Evolutionary conservation across 2,888 invertebrate genomes (phyloP).

Genomic region (Monochamus alternatus): DNA sequence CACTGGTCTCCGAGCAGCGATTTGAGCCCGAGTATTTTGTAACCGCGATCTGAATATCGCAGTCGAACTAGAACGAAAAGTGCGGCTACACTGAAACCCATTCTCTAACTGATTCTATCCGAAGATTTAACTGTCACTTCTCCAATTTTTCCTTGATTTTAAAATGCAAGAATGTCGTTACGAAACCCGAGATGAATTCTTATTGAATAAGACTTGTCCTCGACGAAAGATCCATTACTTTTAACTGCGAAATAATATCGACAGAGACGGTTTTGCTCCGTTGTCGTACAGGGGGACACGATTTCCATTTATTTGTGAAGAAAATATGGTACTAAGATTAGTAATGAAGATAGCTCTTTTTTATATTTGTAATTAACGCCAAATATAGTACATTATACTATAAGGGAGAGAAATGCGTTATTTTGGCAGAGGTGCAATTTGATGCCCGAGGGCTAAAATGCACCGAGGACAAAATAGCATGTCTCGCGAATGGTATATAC

Average conservation of each 20-base stretch:
- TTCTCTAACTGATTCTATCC: constrained; percentile 58
- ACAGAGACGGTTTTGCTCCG: constrained; percentile 29
- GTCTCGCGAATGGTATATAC: too few species aligned
- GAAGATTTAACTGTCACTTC: constrained; percentile 61
- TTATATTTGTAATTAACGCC: too few species aligned
- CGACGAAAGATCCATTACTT: constrained; percentile 53
- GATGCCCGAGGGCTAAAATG: too few species aligned
- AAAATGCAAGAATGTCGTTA: constrained; percentile 61
- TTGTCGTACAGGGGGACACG: not conserved
- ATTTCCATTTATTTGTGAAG: too few species aligned
- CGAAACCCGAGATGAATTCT: constrained; percentile 59
- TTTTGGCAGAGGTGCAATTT: too few species aligned
- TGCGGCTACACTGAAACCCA: constrained; percentile 51
- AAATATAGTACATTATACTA: too few species aligned
- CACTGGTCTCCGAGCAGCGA: not conserved
- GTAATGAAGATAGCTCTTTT: too few species aligned
- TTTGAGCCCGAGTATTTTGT: constrained; percentile 30
- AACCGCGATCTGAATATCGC: constrained; percentile 34
- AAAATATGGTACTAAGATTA: too few species aligned
- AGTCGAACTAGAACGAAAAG: constrained; percentile 55
- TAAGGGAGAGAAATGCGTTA: too few species aligned
- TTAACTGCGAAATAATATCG: constrained; percentile 44
- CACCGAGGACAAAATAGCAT: too few species aligned
- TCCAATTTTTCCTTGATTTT: constrained; percentile 59
- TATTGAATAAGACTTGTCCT: constrained; percentile 49